Conservation (phyloP, 2,797 vertebrate species). For the Sebastes minor region DNA sequence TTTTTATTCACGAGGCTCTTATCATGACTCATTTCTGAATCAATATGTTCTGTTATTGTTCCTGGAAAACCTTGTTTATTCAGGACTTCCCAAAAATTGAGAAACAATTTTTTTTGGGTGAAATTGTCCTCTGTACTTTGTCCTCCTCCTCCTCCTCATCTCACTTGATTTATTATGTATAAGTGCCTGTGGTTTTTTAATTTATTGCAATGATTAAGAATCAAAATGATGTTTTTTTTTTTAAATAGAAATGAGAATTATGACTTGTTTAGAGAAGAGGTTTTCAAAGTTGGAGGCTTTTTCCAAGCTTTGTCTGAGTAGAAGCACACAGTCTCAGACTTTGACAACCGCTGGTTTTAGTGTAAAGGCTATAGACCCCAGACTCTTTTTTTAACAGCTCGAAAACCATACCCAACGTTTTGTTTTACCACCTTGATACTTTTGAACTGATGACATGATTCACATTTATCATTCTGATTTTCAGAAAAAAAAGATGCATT, state of each 20-base stretch:
- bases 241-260: neutral
- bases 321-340: no score
- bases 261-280: neutral
- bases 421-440: neutral
- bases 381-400: neutral
- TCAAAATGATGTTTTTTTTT: neutral
- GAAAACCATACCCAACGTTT: neutral
- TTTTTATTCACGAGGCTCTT: neutral
- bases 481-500: neutral
- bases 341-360: no score
- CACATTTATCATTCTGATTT: neutral
- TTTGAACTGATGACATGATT: neutral
- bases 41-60: constrained; percentile 23
- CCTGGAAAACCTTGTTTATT: constrained; percentile 4
- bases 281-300: neutral
- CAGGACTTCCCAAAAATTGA: neutral
- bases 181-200: neutral
- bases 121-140: neutral
- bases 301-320: no score
- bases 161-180: neutral
- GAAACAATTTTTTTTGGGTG: neutral
- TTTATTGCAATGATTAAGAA: neutral
- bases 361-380: neutral
- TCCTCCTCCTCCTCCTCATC: no score
- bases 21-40: constrained; percentile 36